Base-by-base conservation (phyloP, 1,140 invertebrate species). In the Trypoxylus dichotomus region DNA sequence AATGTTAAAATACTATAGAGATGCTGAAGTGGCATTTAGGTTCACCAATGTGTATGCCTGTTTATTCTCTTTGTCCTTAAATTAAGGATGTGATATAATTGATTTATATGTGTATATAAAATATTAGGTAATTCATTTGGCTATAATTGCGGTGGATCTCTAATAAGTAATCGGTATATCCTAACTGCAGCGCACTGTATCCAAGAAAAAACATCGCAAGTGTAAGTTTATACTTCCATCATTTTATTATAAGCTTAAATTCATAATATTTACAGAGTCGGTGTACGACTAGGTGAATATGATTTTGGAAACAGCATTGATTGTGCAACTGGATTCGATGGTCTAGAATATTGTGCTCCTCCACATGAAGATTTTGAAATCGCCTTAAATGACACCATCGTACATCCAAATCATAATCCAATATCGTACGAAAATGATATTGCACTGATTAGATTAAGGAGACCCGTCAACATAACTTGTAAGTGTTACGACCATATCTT, bases 151-250 rank as follows among this genome's bases (percentile, higher is more conserved):
- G 92, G 91, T 0, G 93, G 92, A 3, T 86, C 91, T 0, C 81
- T 93, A 1, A 93, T 94, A 76, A 91, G 88, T 60, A 84, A 89
- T 42, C 86, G 90, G 80, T 92, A 93, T 80, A 88, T 94, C 37
- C 83, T 94, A n/a, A 94, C 92, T 0, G 93, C 92, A 1, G 93
- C 92, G 0, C 93, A 93, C 80, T 93, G 92, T 75, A 87, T 93
- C 7, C 88, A n/a, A n/a, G 1, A 54, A 2, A 15, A 54, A 6
- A 71, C 10, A 71, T n/a, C n/a, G n/a, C 85, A 78, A 72, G 75
- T 89, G 84, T 85, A 80, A 83, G 29, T 13, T 27, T 24, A 13
- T 2, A 7, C 24, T 71, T 10, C 5, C 13, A 3, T 0, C 1
- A 27, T 7, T 3, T 27, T 25, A 29, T 29, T 15, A 0, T 24